Percentiles rank a stretch among this genome's conserved stretches.
Evolutionary conservation across 1,140 invertebrate genomes (phyloP).

Genomic region (Pseudomyrmex flavicornis): DNA sequence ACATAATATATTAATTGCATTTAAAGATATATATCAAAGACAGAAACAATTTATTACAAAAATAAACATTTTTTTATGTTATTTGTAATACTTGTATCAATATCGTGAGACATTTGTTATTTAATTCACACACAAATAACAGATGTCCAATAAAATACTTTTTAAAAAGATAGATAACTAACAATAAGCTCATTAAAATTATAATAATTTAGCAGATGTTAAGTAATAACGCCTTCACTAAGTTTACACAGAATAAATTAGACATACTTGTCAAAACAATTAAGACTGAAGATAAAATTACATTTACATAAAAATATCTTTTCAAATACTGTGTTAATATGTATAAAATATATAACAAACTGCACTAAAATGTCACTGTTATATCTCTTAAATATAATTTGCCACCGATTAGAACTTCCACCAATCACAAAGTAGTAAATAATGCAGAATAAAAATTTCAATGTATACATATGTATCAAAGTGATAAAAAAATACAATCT

Average conservation of each 20-base stretch:
- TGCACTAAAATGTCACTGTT: neutral
- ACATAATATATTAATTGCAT: no score
- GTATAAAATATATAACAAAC: no score
- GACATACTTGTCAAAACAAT: neutral
- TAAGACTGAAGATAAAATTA: no score
- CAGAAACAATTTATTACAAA: no score
- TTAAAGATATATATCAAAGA: no score
- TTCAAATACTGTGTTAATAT: no score
- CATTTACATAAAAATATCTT: no score
- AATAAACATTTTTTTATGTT: no score
- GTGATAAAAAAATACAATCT: neutral
- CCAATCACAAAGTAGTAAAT: neutral
- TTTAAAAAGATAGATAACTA: neutral
- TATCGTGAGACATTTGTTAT: no score
- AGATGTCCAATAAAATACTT: neutral
- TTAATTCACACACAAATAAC: neutral
- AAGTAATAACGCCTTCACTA: slow-evolving; percentile 22
- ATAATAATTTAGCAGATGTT: neutral
- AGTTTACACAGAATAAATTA: neutral
- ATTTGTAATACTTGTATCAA: no score
- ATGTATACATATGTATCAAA: neutral
- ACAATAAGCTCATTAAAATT: neutral
- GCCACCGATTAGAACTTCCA: neutral
- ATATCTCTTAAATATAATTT: neutral
- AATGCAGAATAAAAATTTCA: neutral